phyloP scores from a whole-genome alignment of 2,888 invertebrate species.

The Deilephila porcellus region DNA sequence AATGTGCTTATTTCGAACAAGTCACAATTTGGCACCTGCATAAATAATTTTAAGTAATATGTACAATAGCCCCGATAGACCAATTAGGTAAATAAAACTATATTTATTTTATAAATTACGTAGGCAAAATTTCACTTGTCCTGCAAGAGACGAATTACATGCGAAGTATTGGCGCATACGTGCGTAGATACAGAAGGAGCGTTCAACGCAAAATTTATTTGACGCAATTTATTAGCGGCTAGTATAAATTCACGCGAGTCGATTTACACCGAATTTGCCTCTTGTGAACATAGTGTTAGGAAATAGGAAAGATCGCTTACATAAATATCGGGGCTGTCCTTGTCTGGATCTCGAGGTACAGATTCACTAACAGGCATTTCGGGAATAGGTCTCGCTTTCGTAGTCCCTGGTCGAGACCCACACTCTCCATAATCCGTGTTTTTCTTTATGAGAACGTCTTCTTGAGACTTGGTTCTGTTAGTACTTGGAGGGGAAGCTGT shows the following conservation, averaged over 20 bases:
- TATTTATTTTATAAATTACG: background rate
- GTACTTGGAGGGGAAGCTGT: slow-evolving; percentile 48
- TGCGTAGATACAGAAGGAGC: too few species aligned
- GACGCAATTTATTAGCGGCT: too few species aligned
- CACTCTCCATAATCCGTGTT: slow-evolving; percentile 48
- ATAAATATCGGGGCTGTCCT: slow-evolving; percentile 69
- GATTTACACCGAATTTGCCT: background rate
- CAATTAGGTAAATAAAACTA: too few species aligned
- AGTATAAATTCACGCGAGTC: too few species aligned
- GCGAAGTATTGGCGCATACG: background rate
- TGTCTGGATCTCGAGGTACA: slow-evolving; percentile 72
- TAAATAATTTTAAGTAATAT: slow-evolving; percentile 11
- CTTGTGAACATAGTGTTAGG: background rate
- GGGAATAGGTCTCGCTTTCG: slow-evolving; percentile 71
- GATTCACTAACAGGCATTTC: slow-evolving; percentile 49
- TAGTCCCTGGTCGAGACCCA: slow-evolving; percentile 56
- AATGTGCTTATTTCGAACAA: slow-evolving; percentile 87
- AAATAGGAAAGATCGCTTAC: slow-evolving; percentile 55
- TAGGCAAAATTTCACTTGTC: too few species aligned
- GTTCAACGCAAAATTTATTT: too few species aligned
- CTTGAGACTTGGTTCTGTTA: slow-evolving; percentile 47
- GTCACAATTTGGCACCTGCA: slow-evolving; percentile 88
- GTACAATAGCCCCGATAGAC: too few species aligned
- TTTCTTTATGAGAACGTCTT: slow-evolving; percentile 55
- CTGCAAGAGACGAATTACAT: too few species aligned